Evolutionary conservation across 2,888 invertebrate species (phyloP).

Genomic region (Ophioninae sp.): DNA sequence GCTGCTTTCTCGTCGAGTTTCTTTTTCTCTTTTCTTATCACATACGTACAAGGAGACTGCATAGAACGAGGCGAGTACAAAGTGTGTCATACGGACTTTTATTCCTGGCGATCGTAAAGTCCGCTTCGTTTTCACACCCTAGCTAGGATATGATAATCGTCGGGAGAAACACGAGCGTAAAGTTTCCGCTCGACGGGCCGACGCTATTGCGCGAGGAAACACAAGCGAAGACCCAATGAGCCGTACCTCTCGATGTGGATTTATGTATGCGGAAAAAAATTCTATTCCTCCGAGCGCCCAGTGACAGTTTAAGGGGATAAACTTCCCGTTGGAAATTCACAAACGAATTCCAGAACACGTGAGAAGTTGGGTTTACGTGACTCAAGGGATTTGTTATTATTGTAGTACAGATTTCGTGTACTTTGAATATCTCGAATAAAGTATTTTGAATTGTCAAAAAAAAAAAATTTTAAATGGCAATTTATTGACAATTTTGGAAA

Average conservation of each 20-base stretch:
- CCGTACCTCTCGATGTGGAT: not conserved
- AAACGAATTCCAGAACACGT: too few species aligned
- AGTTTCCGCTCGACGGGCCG: not conserved
- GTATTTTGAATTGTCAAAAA: too few species aligned
- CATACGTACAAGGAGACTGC: not conserved
- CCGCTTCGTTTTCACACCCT: conserved; percentile 23
- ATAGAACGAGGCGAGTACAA: conserved; percentile 16
- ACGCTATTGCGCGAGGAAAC: not conserved
- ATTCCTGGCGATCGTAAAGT: conserved; percentile 22
- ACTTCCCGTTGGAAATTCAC: too few species aligned
- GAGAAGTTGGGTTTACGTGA: too few species aligned
- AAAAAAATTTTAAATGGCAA: too few species aligned
- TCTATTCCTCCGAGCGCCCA: too few species aligned
- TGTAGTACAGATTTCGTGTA: too few species aligned
- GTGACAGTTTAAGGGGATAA: too few species aligned
- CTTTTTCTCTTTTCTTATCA: conserved; percentile 29
- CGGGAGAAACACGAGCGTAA: conserved; percentile 11
- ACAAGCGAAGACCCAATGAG: not conserved
- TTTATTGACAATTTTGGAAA: too few species aligned
- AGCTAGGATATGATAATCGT: conserved; percentile 1
- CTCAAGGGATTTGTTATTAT: too few species aligned
- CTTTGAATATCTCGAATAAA: too few species aligned
- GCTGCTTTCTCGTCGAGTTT: conserved; percentile 51
- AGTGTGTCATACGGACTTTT: conserved; percentile 28
- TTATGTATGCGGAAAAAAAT: too few species aligned